These are phyloP conservation scores for Gerris buenoi DNA, from an alignment of 1,140 invertebrate species.

Conservation along the genomic window DNA sequence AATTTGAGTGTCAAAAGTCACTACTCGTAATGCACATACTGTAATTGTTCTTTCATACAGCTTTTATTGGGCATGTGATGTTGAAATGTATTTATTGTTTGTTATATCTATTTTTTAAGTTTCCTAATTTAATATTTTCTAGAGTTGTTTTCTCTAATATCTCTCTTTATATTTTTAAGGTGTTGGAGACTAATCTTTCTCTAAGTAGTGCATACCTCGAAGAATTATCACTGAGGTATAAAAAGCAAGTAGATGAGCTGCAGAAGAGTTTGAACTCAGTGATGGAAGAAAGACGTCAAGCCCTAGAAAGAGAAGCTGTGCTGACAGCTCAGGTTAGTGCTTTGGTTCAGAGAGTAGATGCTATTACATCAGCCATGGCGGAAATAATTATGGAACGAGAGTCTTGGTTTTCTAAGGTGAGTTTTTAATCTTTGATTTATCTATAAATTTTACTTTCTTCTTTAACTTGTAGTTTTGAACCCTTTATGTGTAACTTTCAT, in stretches of 20 bases:
- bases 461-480: no score
- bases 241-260: constrained; percentile 90
- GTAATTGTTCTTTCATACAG: no score
- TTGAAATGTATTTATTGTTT: no score
- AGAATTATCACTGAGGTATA: constrained; percentile 83
- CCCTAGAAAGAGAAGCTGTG: constrained; percentile 45
- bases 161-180: constrained; percentile 46
- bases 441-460: no score
- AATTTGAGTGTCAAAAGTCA: no score
- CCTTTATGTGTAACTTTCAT: no score
- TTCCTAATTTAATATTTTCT: no score
- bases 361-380: constrained; percentile 38
- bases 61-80: no score
- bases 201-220: constrained; percentile 88
- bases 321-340: constrained; percentile 43
- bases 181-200: constrained; percentile 89
- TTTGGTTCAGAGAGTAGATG: constrained; percentile 36
- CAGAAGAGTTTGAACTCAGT: constrained; percentile 56
- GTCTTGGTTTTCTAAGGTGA: constrained; percentile 42
- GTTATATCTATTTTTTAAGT: no score
- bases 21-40: no score
- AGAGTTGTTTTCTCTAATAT: constrained; percentile 2
- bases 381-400: constrained; percentile 44
- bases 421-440: no score
- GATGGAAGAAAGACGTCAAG: constrained; percentile 54